Evolutionary conservation across 2,888 invertebrate genomes (phyloP).

Genomic region (Exocentrus adspersus): DNA sequence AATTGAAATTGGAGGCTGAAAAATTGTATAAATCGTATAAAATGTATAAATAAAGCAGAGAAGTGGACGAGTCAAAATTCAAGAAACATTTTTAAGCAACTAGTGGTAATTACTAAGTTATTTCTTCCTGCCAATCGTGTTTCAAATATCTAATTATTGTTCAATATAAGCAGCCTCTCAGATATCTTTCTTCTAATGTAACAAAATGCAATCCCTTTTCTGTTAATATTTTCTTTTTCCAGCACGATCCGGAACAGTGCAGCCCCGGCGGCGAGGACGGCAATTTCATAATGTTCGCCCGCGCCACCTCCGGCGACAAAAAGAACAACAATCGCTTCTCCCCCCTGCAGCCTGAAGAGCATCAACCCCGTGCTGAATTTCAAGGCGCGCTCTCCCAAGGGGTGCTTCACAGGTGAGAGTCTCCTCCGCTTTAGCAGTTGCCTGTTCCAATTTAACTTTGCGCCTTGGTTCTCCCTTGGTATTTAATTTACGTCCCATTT

Average conservation of each 20-base stretch:
- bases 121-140: too few species aligned
- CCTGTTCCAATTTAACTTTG: slow-evolving; percentile 19
- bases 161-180: too few species aligned
- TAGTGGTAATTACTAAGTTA: too few species aligned
- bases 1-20: too few species aligned
- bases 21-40: too few species aligned
- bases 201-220: background rate
- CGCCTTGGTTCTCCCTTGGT: too few species aligned
- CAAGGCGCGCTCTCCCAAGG: slow-evolving; percentile 88
- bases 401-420: slow-evolving; percentile 88
- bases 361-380: slow-evolving; percentile 93
- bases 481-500: background rate
- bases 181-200: too few species aligned
- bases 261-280: slow-evolving; percentile 96
- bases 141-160: too few species aligned
- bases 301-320: slow-evolving; percentile 97
- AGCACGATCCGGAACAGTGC: slow-evolving; percentile 96
- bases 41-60: too few species aligned
- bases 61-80: too few species aligned
- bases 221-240: slow-evolving; percentile 36
- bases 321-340: slow-evolving; percentile 98
- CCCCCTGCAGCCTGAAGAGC: slow-evolving; percentile 89
- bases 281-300: slow-evolving; percentile 99
- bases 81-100: too few species aligned
- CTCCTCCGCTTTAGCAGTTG: slow-evolving; percentile 3